phyloP scores from a whole-genome alignment of 2,888 invertebrate species.

The Colostygia pectinataria region DNA sequence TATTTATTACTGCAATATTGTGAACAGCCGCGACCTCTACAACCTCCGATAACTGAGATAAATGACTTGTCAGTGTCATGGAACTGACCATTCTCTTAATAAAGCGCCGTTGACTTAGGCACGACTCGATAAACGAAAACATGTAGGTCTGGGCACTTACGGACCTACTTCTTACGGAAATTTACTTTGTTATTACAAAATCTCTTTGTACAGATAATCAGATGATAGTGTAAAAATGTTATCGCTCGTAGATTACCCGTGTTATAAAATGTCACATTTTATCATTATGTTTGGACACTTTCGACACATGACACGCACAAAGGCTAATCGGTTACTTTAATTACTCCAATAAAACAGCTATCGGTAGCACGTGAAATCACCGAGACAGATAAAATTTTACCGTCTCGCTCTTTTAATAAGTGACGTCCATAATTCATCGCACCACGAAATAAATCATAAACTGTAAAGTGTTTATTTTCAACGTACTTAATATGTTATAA shows the following conservation, averaged over 20 bases:
- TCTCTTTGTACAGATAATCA: slow-evolving; percentile 45
- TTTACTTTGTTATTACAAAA: slow-evolving; percentile 42
- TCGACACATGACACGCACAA: slow-evolving; percentile 63
- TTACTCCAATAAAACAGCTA: slow-evolving; percentile 80
- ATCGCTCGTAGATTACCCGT: slow-evolving; percentile 54
- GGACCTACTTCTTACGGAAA: slow-evolving; percentile 19
- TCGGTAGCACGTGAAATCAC: slow-evolving; percentile 75
- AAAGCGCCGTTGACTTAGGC: slow-evolving; percentile 54
- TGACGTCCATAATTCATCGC: slow-evolving; percentile 75
- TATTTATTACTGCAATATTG: slow-evolving; percentile 73
- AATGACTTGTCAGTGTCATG: slow-evolving; percentile 62
- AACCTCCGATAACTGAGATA: slow-evolving; percentile 62
- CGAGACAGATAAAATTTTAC: slow-evolving; percentile 63
- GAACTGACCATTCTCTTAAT: slow-evolving; percentile 70
- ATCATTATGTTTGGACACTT: slow-evolving; percentile 52
- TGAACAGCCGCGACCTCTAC: slow-evolving; percentile 58
- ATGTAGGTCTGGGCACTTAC: no score
- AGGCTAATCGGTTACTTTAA: slow-evolving; percentile 73
- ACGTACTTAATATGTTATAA: slow-evolving; percentile 82
- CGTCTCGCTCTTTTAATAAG: slow-evolving; percentile 69
- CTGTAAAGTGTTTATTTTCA: slow-evolving; percentile 80
- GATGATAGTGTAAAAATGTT: slow-evolving; percentile 54
- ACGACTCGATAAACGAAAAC: slow-evolving; percentile 28
- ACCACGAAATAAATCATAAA: slow-evolving; percentile 80
- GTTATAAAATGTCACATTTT: slow-evolving; percentile 66